These are phyloP conservation scores for Dreissena rostriformis DNA, from an alignment of 1,140 invertebrate genomes.

Conservation along the genomic window DNA sequence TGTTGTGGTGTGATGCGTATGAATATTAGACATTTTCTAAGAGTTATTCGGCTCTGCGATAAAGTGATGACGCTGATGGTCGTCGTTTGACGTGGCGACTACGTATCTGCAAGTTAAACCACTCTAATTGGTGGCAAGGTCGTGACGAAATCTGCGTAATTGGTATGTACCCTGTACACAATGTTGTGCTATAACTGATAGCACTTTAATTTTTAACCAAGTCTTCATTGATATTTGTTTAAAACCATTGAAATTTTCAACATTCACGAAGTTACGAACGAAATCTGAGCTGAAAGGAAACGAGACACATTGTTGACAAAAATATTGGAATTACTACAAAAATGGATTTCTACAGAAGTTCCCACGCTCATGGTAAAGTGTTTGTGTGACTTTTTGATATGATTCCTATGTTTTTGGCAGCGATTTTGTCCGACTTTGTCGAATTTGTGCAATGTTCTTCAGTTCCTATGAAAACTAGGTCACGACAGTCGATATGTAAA, in stretches of 20 bases:
- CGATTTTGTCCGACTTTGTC: too few relatives aligned
- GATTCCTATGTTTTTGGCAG: too few relatives aligned
- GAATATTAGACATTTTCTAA: constrained; percentile 52
- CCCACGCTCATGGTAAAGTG: background rate
- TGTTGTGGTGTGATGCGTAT: constrained; percentile 15
- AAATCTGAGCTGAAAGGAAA: too few relatives aligned
- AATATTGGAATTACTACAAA: background rate
- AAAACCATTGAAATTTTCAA: too few relatives aligned
- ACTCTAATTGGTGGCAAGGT: constrained; percentile 94
- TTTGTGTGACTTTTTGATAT: too few relatives aligned
- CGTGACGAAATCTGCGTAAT: constrained; percentile 97
- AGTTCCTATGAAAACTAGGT: too few relatives aligned
- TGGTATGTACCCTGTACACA: constrained; percentile 88
- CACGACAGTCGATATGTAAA: too few relatives aligned
- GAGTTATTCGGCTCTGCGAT: constrained; percentile 75
- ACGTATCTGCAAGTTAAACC: constrained; percentile 93
- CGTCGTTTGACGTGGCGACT: constrained; percentile 96
- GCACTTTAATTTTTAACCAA: too few relatives aligned
- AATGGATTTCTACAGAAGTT: background rate
- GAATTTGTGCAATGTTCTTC: too few relatives aligned
- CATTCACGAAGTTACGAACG: too few relatives aligned
- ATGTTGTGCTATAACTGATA: constrained; percentile 40
- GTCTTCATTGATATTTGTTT: too few relatives aligned
- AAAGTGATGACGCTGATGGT: constrained; percentile 91
- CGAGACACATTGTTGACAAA: too few relatives aligned